Evolutionary conservation across 2,888 invertebrate species (phyloP), one percentile per base, ranked within the genome.

Genomic region (Drosophila borborema): DNA sequence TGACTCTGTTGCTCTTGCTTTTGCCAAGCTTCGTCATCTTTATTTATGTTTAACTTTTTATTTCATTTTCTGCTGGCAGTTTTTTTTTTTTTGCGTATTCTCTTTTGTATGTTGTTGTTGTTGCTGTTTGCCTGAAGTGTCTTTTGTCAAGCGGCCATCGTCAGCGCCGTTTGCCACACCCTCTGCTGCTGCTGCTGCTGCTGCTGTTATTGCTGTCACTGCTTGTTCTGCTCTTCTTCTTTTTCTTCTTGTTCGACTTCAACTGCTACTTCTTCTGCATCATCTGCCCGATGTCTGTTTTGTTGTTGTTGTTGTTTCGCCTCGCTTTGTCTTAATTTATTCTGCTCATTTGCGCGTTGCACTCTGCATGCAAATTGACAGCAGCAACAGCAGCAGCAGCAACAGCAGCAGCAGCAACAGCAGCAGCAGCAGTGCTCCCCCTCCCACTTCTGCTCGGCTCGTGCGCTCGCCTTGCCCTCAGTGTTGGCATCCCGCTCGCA

Each of bases 71-170:
- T 67, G 49, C 46, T 53, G 43, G 66, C 49, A 23, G 1, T 16
- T 46, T 31, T 40, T 43, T 38, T 56, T 38, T 16, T 41, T 40
- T 45, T 43, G 46, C 41, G 59, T 51, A 41, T 60, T 56, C 14
- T 9, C 38, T 36, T 40, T 43, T 55, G 9, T 34, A 40, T 53
- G n/a, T 41, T 49, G 23, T 59, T 62, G 16, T 36, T 49, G 46
- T 18, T 70, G 59, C 23, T 48, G 49, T 31, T 43, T 20, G 45
- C 31, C 60, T 65, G 53, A 80, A 86, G 86, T 86, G 89, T 84
- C 81, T 84, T 89, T 84, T 89, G 89, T 89, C 81, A 86, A 89
- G 79, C 75, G 75, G 73, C 77, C 87, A 86, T 87, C 89, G 74
- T 73, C 81, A 69, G 70, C 80, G 64, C 70, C 80, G 64, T 65